phyloP scores from a whole-genome alignment of 2,797 vertebrate genomes.

The Mormyrops boulengeri region DNA sequence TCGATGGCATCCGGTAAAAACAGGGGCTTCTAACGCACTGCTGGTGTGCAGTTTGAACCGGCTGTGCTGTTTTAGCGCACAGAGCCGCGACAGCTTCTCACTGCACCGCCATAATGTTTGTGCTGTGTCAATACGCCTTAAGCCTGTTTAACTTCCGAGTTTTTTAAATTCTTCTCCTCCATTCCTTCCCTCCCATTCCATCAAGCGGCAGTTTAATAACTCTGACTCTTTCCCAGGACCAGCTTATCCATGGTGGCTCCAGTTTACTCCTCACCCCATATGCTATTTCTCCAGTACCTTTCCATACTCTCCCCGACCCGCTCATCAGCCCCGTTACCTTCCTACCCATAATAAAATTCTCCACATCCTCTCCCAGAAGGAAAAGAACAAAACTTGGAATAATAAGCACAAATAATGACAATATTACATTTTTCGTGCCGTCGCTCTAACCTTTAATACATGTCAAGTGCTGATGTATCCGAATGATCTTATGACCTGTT shows the following conservation, averaged over 20 bases:
- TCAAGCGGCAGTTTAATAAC: constrained; percentile 30
- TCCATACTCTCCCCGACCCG: constrained; percentile 33
- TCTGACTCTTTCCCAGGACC: constrained; percentile 29
- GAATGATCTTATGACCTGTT: not conserved
- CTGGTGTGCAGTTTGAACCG: constrained; percentile 1
- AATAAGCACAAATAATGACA: not conserved
- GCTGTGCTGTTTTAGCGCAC: constrained; percentile 10
- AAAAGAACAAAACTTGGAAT: constrained; percentile 23
- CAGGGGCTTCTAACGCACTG: constrained; percentile 29
- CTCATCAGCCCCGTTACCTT: constrained; percentile 37
- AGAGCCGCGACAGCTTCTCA: not conserved
- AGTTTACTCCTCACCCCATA: constrained; percentile 23
- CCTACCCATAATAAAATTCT: constrained; percentile 28
- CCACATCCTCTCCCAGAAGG: constrained; percentile 16
- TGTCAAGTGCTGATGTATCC: not conserved
- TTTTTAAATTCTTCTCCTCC: not conserved
- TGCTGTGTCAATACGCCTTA: constrained; percentile 8
- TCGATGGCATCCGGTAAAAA: constrained; percentile 31
- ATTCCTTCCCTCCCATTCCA: constrained; percentile 29
- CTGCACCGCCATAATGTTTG: not conserved
- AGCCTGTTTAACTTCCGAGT: not conserved
- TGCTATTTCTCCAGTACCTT: constrained; percentile 38
- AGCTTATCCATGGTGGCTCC: constrained; percentile 38
- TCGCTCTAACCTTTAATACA: constrained; percentile 12
- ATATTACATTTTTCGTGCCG: not conserved